phyloP scores from a whole-genome alignment of 1,140 invertebrate species.

The Nasonia vitripennis region DNA sequence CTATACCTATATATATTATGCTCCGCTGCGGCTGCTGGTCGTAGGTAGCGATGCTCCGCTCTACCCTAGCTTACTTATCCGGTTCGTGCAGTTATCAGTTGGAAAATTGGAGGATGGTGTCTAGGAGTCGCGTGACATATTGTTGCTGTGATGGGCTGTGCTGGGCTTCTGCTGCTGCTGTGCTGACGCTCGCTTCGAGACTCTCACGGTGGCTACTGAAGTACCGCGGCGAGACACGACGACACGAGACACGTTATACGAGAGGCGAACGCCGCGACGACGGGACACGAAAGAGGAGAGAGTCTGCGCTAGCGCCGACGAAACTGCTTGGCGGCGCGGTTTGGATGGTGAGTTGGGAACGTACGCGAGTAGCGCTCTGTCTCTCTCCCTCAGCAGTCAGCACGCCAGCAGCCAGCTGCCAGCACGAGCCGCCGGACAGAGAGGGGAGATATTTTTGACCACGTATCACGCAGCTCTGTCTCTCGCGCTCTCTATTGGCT shows the following conservation, averaged over 20 bases:
- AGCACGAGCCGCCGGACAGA: neutral
- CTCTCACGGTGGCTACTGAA: neutral
- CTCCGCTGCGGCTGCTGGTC: neutral
- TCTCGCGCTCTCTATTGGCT: neutral
- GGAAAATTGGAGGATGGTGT: neutral
- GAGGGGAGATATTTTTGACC: neutral
- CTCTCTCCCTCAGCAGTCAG: neutral
- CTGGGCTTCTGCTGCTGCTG: neutral
- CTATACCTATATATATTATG: conserved; percentile 6
- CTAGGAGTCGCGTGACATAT: conserved; percentile 45
- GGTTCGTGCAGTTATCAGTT: conserved; percentile 12
- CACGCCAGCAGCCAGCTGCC: neutral
- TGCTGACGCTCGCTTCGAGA: neutral
- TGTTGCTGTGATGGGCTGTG: conserved; percentile 12
- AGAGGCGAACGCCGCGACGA: neutral
- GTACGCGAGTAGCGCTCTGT: neutral
- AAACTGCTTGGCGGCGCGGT: neutral
- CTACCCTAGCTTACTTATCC: neutral
- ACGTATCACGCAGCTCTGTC: neutral
- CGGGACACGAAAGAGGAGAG: neutral
- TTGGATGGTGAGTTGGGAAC: neutral
- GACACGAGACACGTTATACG: neutral
- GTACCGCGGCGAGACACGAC: neutral
- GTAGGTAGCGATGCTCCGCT: neutral
- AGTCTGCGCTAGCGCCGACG: neutral